Percentiles rank a stretch among this genome's conserved stretches.
These are phyloP conservation scores for Cyanoderma ruficeps DNA, from an alignment of 2,113 vertebrate species.

Conservation along the genomic window DNA sequence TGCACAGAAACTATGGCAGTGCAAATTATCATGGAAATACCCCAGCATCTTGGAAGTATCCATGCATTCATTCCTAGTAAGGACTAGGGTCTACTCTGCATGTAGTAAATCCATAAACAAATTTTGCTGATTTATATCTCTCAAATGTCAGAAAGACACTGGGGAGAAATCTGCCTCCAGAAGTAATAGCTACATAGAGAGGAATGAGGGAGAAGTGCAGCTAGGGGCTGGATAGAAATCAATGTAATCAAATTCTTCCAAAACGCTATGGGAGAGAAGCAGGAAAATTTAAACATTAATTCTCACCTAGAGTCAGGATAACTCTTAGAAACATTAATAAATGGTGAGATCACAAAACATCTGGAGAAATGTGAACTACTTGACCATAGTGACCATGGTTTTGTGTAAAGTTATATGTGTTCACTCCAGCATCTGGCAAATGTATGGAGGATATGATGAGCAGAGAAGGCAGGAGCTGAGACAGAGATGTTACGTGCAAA, in stretches of 20 bases:
- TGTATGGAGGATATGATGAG: constrained; percentile 3
- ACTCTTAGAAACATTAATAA: not conserved
- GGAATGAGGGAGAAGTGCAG: not conserved
- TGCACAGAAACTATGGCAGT: not conserved
- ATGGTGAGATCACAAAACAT: constrained; percentile 53
- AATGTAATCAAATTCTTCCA: not conserved
- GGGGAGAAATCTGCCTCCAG: not conserved
- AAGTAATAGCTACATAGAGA: not conserved
- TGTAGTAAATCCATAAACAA: not conserved
- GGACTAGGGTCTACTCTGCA: not conserved
- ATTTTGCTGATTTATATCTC: not conserved
- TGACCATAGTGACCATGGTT: not conserved
- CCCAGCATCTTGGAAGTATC: not conserved
- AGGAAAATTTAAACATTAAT: not conserved
- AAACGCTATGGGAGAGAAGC: not conserved
- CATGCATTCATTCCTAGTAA: not conserved
- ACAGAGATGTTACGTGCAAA: not conserved
- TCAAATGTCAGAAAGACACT: not conserved
- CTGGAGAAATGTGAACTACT: constrained; percentile 34
- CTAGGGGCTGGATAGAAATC: not conserved
- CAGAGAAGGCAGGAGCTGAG: constrained; percentile 10
- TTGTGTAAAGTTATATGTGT: not conserved
- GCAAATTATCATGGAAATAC: not conserved
- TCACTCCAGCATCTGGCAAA: constrained; percentile 20
- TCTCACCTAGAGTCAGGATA: not conserved